Evolutionary conservation across 2,888 invertebrate species (phyloP), one percentile per base, ranked within the genome.

Genomic region (Therioaphis trifolii): DNA sequence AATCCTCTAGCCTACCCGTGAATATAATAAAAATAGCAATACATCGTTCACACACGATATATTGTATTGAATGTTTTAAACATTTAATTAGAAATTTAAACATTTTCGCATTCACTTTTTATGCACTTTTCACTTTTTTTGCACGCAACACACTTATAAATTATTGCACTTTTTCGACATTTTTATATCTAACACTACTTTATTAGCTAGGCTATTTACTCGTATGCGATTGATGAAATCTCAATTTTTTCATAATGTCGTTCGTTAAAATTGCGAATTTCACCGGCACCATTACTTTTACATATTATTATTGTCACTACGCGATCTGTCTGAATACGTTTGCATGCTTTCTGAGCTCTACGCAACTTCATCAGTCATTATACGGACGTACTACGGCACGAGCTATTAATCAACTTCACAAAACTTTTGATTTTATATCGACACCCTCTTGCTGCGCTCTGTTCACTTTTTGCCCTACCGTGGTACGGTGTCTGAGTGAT

Each of bases 241-340:
- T 35, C 35, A 5, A 35, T 35, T 5, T 35, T 35, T 35, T 35
- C 7, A 35, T 35, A 35, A 3, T 35, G 35, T 35, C 3, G 3
- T 35, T 35, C 35, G 7, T 7, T 35, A 35, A 35, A 35, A 35
- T n/a, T n/a, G 35, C 7, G 35, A 35, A 35, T 35, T 5, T 35
- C 7, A 35, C 3, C 3, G 7, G 7, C 35, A 5, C 35, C 3
- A 35, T 35, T 35, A 35, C 7, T 35, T 35, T 35, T 7, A 35
- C 7, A 15, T 55, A 55, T 71, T 71, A 46, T 72, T 72, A 72
- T 72, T 72, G 52, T 29, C 72, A 72, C n/a, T 52, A n/a, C 4
- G n/a, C 29, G 29, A n/a, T 72, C 52, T 11, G 12, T n/a, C 12
- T 14, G 12, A 43, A n/a, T n/a, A n/a, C n/a, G n/a, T 24, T 46